Evolutionary conservation across 2,797 vertebrate species (phyloP), one percentile per base, ranked within the genome.

Genomic region (Kryptolebias ocellatus): DNA sequence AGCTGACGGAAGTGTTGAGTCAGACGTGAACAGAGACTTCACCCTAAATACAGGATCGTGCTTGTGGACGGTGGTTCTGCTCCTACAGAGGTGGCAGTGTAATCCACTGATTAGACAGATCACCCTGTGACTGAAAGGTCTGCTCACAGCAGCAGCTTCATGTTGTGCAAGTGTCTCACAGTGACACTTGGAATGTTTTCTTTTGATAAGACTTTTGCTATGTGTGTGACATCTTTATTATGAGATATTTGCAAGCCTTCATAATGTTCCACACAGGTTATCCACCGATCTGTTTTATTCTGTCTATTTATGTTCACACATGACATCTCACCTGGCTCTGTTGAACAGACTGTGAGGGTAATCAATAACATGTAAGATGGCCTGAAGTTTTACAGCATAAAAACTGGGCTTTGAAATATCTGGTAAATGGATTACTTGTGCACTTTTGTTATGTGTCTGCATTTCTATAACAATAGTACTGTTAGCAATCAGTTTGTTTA

Each of bases 61-160:
- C 39, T 45, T 20, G 42, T 27, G 65, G 60, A 47, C 53, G 59
- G 63, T 63, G 61, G 52, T 47, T 67, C 49, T 52, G 56, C 58
- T 74, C 62, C 78, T 60, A 50, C 51, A 7, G 76, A 78, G 79
- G 74, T 72, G 60, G 55, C 17, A 50, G 52, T 62, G 52, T 77
- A 79, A 80, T 84, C 67, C 64, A 51, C 42, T 28, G 55, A 76
- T 83, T 80, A 58, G 76, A 82, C 66, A 71, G 70, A 81, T 85
- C 71, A 73, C 68, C 60, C 71, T 70, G 64, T 68, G 81, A 83
- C 66, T 78, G 71, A 56, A 67, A 54, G 80, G 65, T 80, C 81
- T 87, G 78, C 84, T 89, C 80, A 68, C 77, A 80, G 79, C 83
- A 67, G 85, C 64, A 74, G 72, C 54, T 65, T 71, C 54, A 17